These are phyloP conservation scores for Drosophila pallidifrons DNA, from an alignment of 1,140 invertebrate genomes.

Conservation along the genomic window DNA sequence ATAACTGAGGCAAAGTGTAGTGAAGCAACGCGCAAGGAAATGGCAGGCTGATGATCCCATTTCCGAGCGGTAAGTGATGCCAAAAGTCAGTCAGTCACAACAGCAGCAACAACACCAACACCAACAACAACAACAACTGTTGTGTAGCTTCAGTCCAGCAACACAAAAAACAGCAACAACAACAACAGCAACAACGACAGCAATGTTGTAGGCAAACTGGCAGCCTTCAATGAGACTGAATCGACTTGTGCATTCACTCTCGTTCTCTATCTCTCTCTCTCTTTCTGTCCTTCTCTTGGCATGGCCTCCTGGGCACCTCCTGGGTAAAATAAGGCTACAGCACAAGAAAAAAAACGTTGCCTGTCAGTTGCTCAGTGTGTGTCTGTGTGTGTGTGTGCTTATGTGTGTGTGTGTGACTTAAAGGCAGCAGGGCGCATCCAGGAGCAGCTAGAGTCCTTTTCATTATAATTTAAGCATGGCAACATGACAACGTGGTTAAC, in stretches of 20 bases:
- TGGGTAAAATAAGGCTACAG: conserved; percentile 69
- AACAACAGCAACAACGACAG: conserved; percentile 2
- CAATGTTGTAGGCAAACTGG: conserved; percentile 28
- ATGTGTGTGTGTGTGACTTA: conserved; percentile 36
- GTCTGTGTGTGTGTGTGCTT: conserved; percentile 38
- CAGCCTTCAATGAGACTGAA: conserved; percentile 73
- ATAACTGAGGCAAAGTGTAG: conserved; percentile 65
- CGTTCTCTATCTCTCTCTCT: not conserved
- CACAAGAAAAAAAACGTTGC: conserved; percentile 28
- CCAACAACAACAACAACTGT: conserved; percentile 13
- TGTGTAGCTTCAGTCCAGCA: conserved; percentile 29
- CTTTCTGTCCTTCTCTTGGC: conserved; percentile 4
- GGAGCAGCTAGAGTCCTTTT: conserved; percentile 74
- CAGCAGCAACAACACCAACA: conserved; percentile 38
- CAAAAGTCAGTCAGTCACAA: conserved; percentile 71
- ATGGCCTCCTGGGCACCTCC: conserved; percentile 41
- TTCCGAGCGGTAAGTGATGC: conserved; percentile 84
- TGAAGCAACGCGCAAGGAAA: conserved; percentile 76
- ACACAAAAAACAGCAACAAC: conserved; percentile 17
- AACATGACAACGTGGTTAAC: conserved; percentile 82
- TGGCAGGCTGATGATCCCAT: conserved; percentile 84
- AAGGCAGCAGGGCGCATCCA: conserved; percentile 48
- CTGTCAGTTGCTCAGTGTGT: conserved; percentile 19
- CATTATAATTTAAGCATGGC: conserved; percentile 83
- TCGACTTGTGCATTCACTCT: conserved; percentile 73